Evolutionary conservation across 2,113 vertebrate genomes (phyloP), one percentile per base, ranked within the genome.

Genomic region (Ptychochromis oligacanthus): DNA sequence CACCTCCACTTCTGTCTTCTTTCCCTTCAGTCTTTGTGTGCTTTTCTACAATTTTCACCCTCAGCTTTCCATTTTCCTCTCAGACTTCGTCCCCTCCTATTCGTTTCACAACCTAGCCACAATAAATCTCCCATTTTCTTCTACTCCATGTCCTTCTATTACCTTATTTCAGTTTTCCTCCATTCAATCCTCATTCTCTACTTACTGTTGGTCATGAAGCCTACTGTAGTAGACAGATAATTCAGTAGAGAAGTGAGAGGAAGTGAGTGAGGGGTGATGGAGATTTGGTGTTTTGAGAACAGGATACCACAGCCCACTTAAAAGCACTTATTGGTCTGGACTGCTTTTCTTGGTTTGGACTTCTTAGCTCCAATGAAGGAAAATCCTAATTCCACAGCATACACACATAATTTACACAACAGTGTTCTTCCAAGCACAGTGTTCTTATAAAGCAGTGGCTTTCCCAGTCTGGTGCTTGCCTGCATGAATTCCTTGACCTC

Each of bases 291-390:
- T n/a, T n/a, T 49, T 28, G 43, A 43, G 65, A 70, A 70, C 43
- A 70, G 65, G 43, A 72, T 72, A 72, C 67, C 46, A 72, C 46
- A 72, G 46, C 46, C 46, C 67, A 72, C 46, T 31, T 31, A 31
- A 31, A 31, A 31, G 28, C 28, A 31, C 28, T 72, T 31, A 52
- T 52, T 52, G 65, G 65, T 72, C 67, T 72, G 67, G 67, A 72
- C 46, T 54, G 14, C 46, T 54, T 52, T 72, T 52, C 24, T 72
- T 72, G 65, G 46, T 72, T 72, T 72, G 65, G 46, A 72, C 65
- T 52, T 52, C 40, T 72, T 31, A 72, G 26, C 65, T 52, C 26
- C 65, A 72, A 31, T 52, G 46, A 72, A 72, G 28, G 46, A 6
- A 72, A 52, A 72, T 26, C 49, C 49, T 31, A 52, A 17, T 52